Conservation (phyloP, 2,888 invertebrate genomes). For the Mesorhabditis belari region DNA sequence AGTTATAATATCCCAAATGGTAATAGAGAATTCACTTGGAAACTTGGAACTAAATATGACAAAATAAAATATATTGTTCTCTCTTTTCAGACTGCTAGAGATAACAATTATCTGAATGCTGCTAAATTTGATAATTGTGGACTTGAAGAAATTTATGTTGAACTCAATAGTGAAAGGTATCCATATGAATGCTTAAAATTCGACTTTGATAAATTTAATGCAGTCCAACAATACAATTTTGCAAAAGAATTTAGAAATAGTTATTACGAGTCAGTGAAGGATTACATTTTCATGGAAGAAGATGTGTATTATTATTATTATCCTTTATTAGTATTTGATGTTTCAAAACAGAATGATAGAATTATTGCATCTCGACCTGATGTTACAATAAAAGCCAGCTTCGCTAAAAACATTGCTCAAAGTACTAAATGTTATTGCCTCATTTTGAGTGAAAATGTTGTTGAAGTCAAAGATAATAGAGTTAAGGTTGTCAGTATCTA, state of each 20-base stretch:
- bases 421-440: constrained; percentile 27
- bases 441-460: constrained; percentile 18
- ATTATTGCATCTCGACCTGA: constrained; percentile 29
- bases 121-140: constrained; percentile 34
- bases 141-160: constrained; percentile 32
- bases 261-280: constrained; percentile 25
- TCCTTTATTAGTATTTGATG: constrained; percentile 28
- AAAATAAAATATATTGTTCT: constrained; percentile 32
- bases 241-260: constrained; percentile 34
- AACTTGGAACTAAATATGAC: constrained; percentile 36
- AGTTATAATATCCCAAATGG: constrained; percentile 38
- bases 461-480: constrained; percentile 23
- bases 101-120: constrained; percentile 32
- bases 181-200: constrained; percentile 35
- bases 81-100: constrained; percentile 25
- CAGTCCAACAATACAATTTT: constrained; percentile 35
- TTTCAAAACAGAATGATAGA: constrained; percentile 34
- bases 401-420: constrained; percentile 19
- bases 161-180: constrained; percentile 31
- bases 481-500: constrained; percentile 21
- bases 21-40: constrained; percentile 36
- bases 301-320: constrained; percentile 29
- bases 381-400: constrained; percentile 30
- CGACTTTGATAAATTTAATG: constrained; percentile 31
- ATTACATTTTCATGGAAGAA: constrained; percentile 32